A percentile compares a stretch with the other conserved stretches of the same genome.
phyloP scores from a whole-genome alignment of 1,140 invertebrate species.

The Bursaphelenchus mucronatus region DNA sequence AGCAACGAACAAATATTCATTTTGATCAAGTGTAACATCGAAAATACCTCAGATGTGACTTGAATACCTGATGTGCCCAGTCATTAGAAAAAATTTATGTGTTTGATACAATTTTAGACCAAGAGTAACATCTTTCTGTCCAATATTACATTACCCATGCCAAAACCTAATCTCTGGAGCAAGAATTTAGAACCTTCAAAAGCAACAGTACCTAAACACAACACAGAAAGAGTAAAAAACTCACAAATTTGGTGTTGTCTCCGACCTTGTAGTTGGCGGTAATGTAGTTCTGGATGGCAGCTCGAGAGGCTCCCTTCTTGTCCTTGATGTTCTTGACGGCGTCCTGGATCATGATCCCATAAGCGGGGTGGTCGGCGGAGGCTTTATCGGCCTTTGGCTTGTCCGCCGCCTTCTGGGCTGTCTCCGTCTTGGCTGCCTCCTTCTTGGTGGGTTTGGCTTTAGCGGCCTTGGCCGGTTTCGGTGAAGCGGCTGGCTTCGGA shows the following conservation, averaged over 20 bases:
- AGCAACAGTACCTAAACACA: constrained; percentile 9
- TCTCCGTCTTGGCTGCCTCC: too few species aligned
- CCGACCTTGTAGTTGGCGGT: constrained; percentile 40
- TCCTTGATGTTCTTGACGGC: constrained; percentile 35
- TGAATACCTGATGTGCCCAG: too few species aligned
- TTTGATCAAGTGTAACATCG: too few species aligned
- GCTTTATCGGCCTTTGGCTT: constrained; percentile 13
- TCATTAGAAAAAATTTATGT: constrained; percentile 25
- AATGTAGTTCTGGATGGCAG: constrained; percentile 44
- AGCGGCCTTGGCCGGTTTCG: constrained; percentile 19
- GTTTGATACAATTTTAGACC: background rate
- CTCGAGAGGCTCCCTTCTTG: constrained; percentile 34
- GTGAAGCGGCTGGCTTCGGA: background rate
- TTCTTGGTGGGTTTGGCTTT: constrained; percentile 14
- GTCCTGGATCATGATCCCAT: constrained; percentile 36
- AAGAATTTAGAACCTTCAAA: background rate
- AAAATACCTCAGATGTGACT: too few species aligned
- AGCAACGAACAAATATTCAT: too few species aligned
- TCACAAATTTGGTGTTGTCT: constrained; percentile 33
- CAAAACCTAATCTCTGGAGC: background rate
- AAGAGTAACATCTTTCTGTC: background rate
- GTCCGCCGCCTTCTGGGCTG: too few species aligned
- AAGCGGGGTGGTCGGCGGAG: constrained; percentile 25
- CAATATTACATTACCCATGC: background rate
- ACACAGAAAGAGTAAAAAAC: constrained; percentile 17